These are phyloP conservation scores for Zonotrichia albicollis DNA, from an alignment of 2,797 vertebrate species.

Conservation along the genomic window DNA sequence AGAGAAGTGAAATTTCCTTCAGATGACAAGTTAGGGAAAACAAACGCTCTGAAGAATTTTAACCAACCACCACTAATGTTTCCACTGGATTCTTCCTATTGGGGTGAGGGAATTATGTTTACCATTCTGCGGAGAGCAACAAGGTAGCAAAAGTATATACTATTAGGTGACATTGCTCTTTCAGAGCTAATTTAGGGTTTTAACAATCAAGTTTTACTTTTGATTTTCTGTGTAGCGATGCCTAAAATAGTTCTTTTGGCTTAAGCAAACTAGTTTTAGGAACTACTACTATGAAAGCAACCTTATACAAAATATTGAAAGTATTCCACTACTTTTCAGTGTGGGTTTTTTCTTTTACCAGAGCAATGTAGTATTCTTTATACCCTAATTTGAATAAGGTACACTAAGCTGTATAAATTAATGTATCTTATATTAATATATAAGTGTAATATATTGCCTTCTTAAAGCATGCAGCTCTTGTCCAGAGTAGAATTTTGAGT, in stretches of 20 bases:
- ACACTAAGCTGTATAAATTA: neutral
- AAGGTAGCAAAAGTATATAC: neutral
- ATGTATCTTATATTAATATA: neutral
- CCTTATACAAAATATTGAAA: neutral
- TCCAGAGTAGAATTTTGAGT: neutral
- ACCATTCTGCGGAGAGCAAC: neutral
- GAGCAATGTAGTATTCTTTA: neutral
- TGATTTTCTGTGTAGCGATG: neutral
- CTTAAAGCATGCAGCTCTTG: neutral
- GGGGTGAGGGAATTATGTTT: neutral
- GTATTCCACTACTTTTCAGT: neutral
- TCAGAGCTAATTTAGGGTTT: constrained; percentile 2
- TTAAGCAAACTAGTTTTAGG: neutral
- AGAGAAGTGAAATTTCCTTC: neutral
- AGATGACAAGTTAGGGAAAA: neutral
- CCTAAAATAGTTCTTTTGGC: neutral
- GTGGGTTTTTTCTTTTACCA: neutral
- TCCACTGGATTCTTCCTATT: neutral
- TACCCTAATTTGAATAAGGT: neutral
- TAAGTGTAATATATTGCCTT: constrained; percentile 27
- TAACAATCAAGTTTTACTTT: constrained; percentile 21
- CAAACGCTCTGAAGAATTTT: constrained; percentile 1
- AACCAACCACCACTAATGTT: neutral
- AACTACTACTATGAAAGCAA: constrained; percentile 7
- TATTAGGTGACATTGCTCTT: neutral